Percentiles rank a stretch among this genome's conserved stretches.
Conservation (phyloP, 35 echinoderm and acorn worm species). For the Anneissia japonica region DNA sequence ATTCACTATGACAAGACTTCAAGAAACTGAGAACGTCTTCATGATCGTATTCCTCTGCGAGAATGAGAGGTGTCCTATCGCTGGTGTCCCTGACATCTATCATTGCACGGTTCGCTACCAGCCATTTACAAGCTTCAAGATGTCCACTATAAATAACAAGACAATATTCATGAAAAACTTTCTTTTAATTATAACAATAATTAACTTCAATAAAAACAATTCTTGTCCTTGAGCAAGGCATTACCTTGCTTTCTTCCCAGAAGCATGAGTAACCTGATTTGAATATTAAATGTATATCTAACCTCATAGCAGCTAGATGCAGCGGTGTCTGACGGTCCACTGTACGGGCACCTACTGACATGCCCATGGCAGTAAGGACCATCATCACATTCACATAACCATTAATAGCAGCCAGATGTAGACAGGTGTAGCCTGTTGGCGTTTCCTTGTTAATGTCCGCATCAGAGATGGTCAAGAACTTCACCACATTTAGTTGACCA, state of each 20-base stretch:
- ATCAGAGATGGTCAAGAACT: constrained; percentile 61
- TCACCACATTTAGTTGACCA: constrained; percentile 65
- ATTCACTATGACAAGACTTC: constrained; percentile 61
- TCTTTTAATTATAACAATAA: no score
- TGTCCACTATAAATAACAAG: constrained; percentile 59
- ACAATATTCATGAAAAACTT: no score
- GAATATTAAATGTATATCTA: no score
- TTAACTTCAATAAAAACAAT: no score
- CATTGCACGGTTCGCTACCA: constrained; percentile 71
- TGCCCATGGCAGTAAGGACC: constrained; percentile 61
- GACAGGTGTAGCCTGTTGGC: constrained; percentile 74
- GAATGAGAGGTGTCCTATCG: constrained; percentile 57
- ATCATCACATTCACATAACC: constrained; percentile 72
- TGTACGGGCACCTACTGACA: constrained; percentile 55
- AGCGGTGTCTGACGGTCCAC: constrained; percentile 88
- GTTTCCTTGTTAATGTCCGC: constrained; percentile 65
- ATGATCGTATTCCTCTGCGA: constrained; percentile 91
- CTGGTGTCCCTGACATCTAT: constrained; percentile 53
- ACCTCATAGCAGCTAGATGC: constrained; percentile 96
- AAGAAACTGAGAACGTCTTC: constrained; percentile 59
- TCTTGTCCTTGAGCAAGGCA: no score
- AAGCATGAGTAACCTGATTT: no score
- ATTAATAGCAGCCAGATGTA: constrained; percentile 87
- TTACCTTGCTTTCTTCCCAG: no score
- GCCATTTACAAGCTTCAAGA: constrained; percentile 76